Conservation (phyloP, 2,888 invertebrate genomes). For the Anthrax anthrax region DNA sequence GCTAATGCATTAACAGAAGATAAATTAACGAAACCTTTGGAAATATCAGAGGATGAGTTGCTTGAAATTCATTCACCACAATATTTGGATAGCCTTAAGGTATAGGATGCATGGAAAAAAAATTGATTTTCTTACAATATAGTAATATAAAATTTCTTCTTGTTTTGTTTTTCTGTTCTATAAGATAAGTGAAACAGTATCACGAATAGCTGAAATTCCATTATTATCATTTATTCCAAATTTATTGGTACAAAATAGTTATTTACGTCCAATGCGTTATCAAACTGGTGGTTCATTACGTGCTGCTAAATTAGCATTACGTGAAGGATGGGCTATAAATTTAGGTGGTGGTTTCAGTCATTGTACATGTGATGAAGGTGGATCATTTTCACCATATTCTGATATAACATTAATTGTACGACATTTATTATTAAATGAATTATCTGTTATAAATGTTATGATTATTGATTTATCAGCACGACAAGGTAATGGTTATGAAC, state of each 20-base stretch:
- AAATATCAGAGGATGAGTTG: conserved; percentile 52
- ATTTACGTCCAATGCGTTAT: conserved; percentile 55
- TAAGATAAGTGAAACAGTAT: conserved; percentile 61
- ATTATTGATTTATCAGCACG: conserved; percentile 78
- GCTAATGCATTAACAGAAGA: conserved; percentile 44
- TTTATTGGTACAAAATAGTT: conserved; percentile 50
- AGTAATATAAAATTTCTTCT: too few species aligned
- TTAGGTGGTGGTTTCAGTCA: conserved; percentile 80
- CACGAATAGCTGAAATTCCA: conserved; percentile 58
- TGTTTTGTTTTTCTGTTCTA: conserved; percentile 18
- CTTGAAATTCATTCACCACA: conserved; percentile 51
- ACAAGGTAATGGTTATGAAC: conserved; percentile 74
- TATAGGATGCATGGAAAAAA: conserved; percentile 18
- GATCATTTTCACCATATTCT: conserved; percentile 74
- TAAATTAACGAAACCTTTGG: conserved; percentile 46
- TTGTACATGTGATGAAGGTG: conserved; percentile 52
- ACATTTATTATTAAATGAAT: conserved; percentile 41
- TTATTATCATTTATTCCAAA: conserved; percentile 56
- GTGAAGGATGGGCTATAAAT: conserved; percentile 70
- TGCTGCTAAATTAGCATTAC: conserved; percentile 60
- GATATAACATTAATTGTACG: conserved; percentile 61
- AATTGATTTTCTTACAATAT: too few species aligned
- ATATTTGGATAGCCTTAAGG: conserved; percentile 57
- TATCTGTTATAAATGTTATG: conserved; percentile 50
- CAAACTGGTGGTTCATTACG: conserved; percentile 59